Evolutionary conservation across 2,888 invertebrate species (phyloP).

Genomic region (Digitonthophagus gazella): DNA sequence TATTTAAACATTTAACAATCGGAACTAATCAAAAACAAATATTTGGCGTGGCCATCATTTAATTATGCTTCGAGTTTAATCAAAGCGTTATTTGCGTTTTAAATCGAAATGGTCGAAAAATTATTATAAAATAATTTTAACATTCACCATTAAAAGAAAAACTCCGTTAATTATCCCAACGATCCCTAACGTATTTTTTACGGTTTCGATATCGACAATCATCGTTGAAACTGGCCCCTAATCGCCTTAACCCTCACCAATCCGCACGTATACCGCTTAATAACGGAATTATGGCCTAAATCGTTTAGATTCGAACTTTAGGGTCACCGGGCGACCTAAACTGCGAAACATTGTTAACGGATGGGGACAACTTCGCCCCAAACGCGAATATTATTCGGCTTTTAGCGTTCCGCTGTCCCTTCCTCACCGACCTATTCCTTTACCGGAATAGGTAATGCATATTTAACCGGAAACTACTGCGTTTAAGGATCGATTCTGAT

Average conservation of each 20-base stretch:
- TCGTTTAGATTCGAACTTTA: conserved; percentile 15
- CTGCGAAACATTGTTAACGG: conserved; percentile 13
- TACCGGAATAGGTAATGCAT: conserved; percentile 6
- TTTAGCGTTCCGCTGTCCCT: conserved; percentile 3
- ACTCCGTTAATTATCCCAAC: background rate
- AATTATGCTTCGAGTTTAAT: background rate
- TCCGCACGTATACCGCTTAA: conserved; percentile 2
- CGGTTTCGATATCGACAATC: background rate
- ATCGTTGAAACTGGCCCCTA: background rate
- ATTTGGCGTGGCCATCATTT: background rate
- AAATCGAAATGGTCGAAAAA: background rate
- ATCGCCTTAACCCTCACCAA: background rate
- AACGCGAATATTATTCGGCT: conserved; percentile 11
- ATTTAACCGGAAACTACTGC: background rate
- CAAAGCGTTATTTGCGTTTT: background rate
- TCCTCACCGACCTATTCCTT: conserved; percentile 1
- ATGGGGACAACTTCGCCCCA: conserved; percentile 6
- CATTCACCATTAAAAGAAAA: background rate
- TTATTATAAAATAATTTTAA: background rate
- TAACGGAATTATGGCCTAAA: conserved; percentile 16
- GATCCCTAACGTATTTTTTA: background rate
- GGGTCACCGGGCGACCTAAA: conserved; percentile 12
- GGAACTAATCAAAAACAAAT: background rate
- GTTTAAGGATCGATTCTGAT: background rate
- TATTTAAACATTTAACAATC: background rate